Conservation (phyloP, 1,140 invertebrate species). For the Neodiprion virginianus region DNA sequence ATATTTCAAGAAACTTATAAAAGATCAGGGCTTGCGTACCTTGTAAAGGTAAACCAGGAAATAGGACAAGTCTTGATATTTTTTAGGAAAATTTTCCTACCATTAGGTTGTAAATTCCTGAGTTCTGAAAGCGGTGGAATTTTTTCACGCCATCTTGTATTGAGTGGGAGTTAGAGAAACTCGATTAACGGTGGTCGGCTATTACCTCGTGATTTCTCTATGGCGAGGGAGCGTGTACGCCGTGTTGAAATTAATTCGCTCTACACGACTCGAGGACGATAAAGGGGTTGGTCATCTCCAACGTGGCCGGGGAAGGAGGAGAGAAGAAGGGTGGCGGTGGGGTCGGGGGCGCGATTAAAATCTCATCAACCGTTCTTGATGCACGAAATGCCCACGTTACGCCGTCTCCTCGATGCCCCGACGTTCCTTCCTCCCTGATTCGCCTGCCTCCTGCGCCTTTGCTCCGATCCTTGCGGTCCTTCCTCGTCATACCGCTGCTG, state of each 20-base stretch:
- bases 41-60: no score
- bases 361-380: constrained; percentile 47
- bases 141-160: no score
- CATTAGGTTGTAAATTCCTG: no score
- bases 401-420: constrained; percentile 21
- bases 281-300: constrained; percentile 34
- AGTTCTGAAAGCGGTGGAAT: no score
- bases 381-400: constrained; percentile 52
- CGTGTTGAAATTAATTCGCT: constrained; percentile 36
- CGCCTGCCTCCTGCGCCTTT: constrained; percentile 25
- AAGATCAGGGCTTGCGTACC: no score
- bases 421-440: constrained; percentile 2
- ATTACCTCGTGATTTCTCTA: not conserved
- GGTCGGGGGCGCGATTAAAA: constrained; percentile 49
- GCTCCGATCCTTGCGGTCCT: constrained; percentile 9
- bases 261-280: constrained; percentile 19
- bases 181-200: no score
- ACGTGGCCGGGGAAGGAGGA: constrained; percentile 20
- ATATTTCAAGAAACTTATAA: no score
- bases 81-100: no score
- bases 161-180: no score
- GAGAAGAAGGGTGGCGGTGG: constrained; percentile 31
- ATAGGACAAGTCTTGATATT: no score
- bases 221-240: not conserved
- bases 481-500: not conserved